Conservation (phyloP, 2,797 vertebrate species). For the Tenualosa ilisha region DNA sequence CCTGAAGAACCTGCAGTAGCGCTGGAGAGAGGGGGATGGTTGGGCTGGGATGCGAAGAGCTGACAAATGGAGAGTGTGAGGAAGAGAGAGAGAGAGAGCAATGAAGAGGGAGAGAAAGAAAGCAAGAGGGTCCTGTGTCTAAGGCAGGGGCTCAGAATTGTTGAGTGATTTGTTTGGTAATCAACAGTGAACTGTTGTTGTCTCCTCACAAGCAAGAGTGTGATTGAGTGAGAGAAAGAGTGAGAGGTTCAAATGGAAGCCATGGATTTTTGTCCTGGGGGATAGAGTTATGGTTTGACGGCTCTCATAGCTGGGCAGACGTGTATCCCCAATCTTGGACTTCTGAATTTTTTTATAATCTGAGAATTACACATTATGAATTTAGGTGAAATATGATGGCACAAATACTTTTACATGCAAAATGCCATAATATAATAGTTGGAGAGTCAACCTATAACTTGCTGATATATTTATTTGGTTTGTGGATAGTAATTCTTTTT, state of each 20-base stretch:
- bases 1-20: slow-evolving; percentile 97
- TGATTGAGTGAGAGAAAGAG: neutral
- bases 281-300: neutral
- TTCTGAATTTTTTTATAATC: slow-evolving; percentile 21
- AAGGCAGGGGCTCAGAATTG: neutral
- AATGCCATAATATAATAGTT: slow-evolving; percentile 45
- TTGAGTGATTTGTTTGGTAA: neutral
- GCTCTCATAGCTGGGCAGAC: neutral
- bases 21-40: slow-evolving; percentile 24
- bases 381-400: slow-evolving; percentile 32
- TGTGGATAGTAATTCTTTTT: slow-evolving; percentile 52
- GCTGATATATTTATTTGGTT: slow-evolving; percentile 52
- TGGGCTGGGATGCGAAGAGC: neutral
- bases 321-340: slow-evolving; percentile 12
- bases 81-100: neutral
- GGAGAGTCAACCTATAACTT: slow-evolving; percentile 47
- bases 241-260: neutral
- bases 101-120: neutral
- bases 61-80: neutral
- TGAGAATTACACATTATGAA: neutral
- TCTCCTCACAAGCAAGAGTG: neutral
- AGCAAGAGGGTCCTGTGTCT: neutral
- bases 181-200: neutral
- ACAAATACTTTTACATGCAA: slow-evolving; percentile 50
- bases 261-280: neutral